Evolutionary conservation across 92 coral and sea anemone species (phyloP).

Genomic region (Heliopora coerulea): DNA sequence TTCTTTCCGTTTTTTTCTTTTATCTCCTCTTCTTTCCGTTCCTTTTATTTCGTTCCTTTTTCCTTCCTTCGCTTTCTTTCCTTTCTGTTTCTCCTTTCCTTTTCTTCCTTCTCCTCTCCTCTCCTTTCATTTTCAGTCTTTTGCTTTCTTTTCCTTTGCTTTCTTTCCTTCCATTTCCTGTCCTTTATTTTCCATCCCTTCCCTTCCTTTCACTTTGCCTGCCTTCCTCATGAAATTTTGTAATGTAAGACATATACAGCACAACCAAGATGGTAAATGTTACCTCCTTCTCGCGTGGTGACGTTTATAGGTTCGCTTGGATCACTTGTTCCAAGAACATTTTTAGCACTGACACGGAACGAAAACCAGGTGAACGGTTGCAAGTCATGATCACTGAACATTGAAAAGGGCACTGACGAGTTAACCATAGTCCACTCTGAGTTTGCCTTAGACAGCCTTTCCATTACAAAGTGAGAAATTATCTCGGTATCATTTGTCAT

Average conservation of each 20-base stretch:
- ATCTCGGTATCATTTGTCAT: constrained; percentile 54
- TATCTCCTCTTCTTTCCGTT: no score
- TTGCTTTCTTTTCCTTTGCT: no score
- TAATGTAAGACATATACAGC: neutral
- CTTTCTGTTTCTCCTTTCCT: no score
- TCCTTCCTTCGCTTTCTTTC: neutral
- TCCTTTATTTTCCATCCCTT: no score
- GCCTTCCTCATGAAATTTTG: neutral
- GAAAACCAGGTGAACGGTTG: constrained; percentile 59
- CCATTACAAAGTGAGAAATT: constrained; percentile 59
- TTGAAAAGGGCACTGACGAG: constrained; percentile 36
- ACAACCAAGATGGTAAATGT: no score
- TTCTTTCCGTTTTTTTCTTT: no score
- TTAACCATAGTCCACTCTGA: constrained; percentile 59
- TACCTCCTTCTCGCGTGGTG: constrained; percentile 67
- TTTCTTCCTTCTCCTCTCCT: no score
- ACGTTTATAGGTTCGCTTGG: constrained; percentile 58
- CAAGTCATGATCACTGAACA: constrained; percentile 50
- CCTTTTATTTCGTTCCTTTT: neutral
- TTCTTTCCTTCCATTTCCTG: no score
- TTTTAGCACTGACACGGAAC: constrained; percentile 68
- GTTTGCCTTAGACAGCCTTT: constrained; percentile 50
- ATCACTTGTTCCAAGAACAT: constrained; percentile 79
- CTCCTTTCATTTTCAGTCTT: no score
- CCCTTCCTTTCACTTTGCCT: neutral